phyloP scores from a whole-genome alignment of 2,797 vertebrate species.

The Lepus oiostolus region DNA sequence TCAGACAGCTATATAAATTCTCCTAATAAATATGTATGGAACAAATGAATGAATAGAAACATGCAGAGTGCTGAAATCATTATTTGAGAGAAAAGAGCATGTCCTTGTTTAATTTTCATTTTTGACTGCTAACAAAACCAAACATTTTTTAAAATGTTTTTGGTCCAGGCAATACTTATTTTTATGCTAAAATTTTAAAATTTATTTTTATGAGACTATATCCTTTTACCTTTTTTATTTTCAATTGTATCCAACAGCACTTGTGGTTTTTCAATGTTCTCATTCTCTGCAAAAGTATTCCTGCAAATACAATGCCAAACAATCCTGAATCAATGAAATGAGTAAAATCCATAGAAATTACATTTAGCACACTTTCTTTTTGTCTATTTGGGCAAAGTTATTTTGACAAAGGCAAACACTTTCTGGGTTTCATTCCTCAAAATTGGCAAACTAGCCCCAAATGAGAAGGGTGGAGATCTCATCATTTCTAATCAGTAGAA shows the following conservation, averaged over 20 bases:
- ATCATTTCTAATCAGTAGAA: constrained; percentile 63
- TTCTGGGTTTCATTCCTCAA: constrained; percentile 63
- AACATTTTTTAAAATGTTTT: neutral
- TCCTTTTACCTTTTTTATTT: constrained; percentile 85
- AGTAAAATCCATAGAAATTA: constrained; percentile 64
- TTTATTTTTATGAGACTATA: neutral
- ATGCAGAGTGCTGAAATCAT: neutral
- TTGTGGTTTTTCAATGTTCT: constrained; percentile 72
- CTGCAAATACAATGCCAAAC: constrained; percentile 84
- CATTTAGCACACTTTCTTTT: constrained; percentile 29
- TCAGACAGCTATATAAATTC: constrained; percentile 7
- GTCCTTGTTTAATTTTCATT: constrained; percentile 45
- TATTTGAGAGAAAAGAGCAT: neutral
- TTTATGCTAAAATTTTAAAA: constrained; percentile 3
- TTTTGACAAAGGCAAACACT: constrained; percentile 60
- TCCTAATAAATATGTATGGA: constrained; percentile 1
- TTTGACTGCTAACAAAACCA: constrained; percentile 17
- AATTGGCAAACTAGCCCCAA: constrained; percentile 34
- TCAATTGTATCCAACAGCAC: constrained; percentile 70
- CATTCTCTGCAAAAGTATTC: constrained; percentile 81
- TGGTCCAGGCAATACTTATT: neutral
- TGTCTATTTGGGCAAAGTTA: neutral
- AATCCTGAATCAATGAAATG: constrained; percentile 73
- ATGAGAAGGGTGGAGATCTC: constrained; percentile 17
- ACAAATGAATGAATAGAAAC: constrained; percentile 15